Percentiles rank a stretch among this genome's conserved stretches.
phyloP scores from a whole-genome alignment of 2,113 vertebrate genomes.

The Heterocephalus glaber region DNA sequence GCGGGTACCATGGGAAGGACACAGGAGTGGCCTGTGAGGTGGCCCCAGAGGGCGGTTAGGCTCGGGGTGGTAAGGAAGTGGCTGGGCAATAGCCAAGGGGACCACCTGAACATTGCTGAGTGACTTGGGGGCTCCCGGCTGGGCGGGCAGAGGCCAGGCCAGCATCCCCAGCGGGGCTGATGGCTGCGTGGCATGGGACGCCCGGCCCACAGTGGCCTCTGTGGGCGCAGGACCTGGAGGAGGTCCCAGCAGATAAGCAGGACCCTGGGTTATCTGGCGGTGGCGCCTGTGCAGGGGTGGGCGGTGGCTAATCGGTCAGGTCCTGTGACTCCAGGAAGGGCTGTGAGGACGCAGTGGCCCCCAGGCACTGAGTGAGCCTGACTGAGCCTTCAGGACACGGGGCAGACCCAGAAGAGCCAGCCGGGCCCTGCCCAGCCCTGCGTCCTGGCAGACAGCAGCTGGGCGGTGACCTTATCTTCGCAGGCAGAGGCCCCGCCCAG shows the following conservation, averaged over 20 bases:
- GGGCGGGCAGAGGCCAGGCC: neutral
- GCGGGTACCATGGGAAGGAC: no score
- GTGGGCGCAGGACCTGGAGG: neutral
- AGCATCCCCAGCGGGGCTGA: neutral
- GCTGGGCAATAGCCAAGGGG: neutral
- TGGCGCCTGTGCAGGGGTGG: neutral
- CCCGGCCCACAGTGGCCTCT: accelerated
- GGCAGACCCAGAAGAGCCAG: neutral
- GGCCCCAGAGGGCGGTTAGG: no score
- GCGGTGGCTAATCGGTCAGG: neutral
- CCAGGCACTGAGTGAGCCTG: neutral
- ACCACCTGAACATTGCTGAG: no score
- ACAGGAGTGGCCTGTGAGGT: no score
- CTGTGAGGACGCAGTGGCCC: neutral
- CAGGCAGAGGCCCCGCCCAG: accelerated
- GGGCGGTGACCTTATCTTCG: neutral
- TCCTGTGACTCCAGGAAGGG: neutral
- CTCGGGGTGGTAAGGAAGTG: neutral
- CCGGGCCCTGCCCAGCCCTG: neutral
- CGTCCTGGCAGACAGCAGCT: neutral
- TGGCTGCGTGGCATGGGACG: neutral
- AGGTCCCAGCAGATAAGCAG: neutral
- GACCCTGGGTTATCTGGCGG: neutral
- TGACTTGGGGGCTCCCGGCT: neutral
- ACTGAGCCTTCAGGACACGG: neutral